Conservation (phyloP, 2,113 vertebrate genomes). For the Edolisoma coerulescens region DNA sequence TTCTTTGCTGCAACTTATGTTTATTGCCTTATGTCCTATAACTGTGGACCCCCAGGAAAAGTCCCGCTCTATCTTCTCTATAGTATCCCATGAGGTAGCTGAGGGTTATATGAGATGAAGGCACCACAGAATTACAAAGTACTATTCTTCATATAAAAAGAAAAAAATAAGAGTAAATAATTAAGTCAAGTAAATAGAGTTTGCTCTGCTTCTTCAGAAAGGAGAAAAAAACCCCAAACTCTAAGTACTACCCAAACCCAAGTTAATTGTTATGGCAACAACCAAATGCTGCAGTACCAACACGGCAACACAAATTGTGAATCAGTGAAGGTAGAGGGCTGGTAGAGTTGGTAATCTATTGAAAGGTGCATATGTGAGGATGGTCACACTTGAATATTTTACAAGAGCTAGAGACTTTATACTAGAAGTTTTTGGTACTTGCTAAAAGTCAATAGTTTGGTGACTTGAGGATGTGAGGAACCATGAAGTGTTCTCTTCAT, state of each 20-base stretch:
- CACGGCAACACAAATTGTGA: neutral
- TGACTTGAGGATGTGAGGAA: neutral
- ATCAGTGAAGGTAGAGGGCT: neutral
- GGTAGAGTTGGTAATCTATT: neutral
- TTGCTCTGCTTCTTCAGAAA: neutral
- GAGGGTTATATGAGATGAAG: neutral
- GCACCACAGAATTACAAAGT: neutral
- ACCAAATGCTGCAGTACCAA: neutral
- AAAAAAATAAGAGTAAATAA: neutral
- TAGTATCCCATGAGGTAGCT: neutral
- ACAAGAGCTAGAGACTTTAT: neutral
- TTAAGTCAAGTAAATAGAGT: neutral
- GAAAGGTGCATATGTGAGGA: neutral
- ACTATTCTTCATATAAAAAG: neutral
- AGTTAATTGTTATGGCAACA: neutral
- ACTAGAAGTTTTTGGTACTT: neutral
- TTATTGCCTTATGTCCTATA: neutral
- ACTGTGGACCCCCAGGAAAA: neutral
- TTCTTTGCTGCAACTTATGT: neutral
- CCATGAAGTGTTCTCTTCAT: neutral
- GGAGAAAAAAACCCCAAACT: rapidly evolving
- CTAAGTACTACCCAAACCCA: neutral
- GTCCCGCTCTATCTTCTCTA: neutral
- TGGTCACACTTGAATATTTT: neutral
- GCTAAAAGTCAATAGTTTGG: neutral